phyloP scores from a whole-genome alignment of 1,140 invertebrate species.

The Drosophila kikkawai region DNA sequence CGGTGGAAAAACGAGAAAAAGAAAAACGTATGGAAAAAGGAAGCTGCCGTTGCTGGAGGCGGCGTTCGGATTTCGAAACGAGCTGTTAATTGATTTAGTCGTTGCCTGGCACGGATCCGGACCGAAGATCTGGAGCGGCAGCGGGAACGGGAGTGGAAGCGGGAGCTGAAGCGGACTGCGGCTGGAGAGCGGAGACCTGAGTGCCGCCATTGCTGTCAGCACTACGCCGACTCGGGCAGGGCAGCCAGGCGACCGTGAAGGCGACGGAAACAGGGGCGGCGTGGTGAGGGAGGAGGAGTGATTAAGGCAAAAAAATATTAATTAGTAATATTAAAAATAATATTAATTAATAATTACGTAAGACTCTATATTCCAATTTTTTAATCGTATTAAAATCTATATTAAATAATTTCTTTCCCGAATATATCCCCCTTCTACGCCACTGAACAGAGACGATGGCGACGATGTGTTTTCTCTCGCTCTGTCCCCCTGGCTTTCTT shows the following conservation, averaged over 20 bases:
- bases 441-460: constrained; percentile 30
- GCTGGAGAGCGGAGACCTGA: constrained; percentile 39
- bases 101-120: constrained; percentile 55
- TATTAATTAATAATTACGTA: too few species aligned
- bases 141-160: neutral
- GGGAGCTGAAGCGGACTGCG: neutral
- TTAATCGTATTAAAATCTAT: too few species aligned
- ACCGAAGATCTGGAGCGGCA: neutral
- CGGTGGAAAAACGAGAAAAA: constrained; percentile 27
- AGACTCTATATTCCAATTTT: too few species aligned
- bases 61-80: constrained; percentile 70
- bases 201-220: constrained; percentile 81
- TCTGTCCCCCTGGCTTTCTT: neutral
- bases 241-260: constrained; percentile 67
- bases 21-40: constrained; percentile 30
- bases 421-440: neutral
- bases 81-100: constrained; percentile 83
- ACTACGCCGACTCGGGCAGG: constrained; percentile 45
- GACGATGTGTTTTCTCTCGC: constrained; percentile 22
- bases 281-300: neutral
- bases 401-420: neutral
- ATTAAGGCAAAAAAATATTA: neutral
- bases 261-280: constrained; percentile 40
- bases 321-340: too few species aligned
- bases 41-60: constrained; percentile 54